Conservation (phyloP, 2,888 invertebrate genomes). For the Polyommatus iphigenia region DNA sequence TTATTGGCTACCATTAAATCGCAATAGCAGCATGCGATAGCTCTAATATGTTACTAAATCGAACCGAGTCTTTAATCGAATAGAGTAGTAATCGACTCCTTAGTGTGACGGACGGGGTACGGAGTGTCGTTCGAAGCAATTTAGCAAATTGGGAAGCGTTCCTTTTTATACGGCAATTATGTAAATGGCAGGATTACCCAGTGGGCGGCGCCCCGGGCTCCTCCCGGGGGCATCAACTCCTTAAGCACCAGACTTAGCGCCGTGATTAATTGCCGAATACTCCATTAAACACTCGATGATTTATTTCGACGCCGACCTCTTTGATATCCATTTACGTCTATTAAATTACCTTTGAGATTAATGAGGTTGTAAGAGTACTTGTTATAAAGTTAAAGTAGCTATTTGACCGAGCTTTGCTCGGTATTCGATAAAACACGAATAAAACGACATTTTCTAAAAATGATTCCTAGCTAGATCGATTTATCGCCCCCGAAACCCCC, state of each 20-base stretch:
- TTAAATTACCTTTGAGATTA: constrained; percentile 46
- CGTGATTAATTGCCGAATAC: constrained; percentile 72
- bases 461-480: no score
- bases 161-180: constrained; percentile 81
- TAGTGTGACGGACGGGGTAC: constrained; percentile 52
- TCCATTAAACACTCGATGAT: constrained; percentile 63
- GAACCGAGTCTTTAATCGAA: constrained; percentile 34
- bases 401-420: no score
- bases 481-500: no score
- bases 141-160: constrained; percentile 79
- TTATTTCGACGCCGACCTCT: constrained; percentile 67
- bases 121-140: constrained; percentile 75
- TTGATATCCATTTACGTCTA: constrained; percentile 46
- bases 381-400: no score
- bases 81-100: constrained; percentile 37
- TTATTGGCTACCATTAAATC: background rate
- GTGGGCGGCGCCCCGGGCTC: constrained; percentile 73
- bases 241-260: constrained; percentile 68
- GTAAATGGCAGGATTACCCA: constrained; percentile 80
- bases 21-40: background rate
- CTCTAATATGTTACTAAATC: background rate
- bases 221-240: constrained; percentile 61
- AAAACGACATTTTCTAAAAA: no score
- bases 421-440: no score
- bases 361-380: background rate